Base-by-base conservation (phyloP, 2,113 vertebrate species). In the Mirza zaza region DNA sequence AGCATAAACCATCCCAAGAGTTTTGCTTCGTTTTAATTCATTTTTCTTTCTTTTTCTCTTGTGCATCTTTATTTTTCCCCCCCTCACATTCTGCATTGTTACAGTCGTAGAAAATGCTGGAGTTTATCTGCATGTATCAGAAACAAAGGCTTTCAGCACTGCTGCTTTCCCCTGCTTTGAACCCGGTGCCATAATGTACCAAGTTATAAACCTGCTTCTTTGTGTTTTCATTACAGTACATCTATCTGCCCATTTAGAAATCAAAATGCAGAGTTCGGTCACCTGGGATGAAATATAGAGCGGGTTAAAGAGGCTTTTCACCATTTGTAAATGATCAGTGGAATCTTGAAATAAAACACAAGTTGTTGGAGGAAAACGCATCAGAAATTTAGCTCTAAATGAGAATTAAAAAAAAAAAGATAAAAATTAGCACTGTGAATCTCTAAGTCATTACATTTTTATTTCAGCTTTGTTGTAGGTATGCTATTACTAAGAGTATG, bases 1-100 rank as follows among this genome's bases (percentile, higher is more conserved):
- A 99, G 98, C 98, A 98, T 98, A 95, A 98, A 98, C 90, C 98
- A 98, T 98, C 98, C 98, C 98, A 98, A 93, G 98, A 99, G 98
- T 98, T 98, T 98, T 98, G 97, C 94, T 97, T 96, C 85, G 94
- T 96, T 96, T 96, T 96, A 91, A 95, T 95, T 95, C 94, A n/a
- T 97, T 93, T 95, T 95, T 93, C 84, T 95, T 94, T 73, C 73
- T 91, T 89, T 75, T 73, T 79, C 75, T 92, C 90, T 42, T 91
- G 84, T 61, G 52, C 25, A 2, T 80, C 89, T 80, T 70, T 91
- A 52, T 73, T 39, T 77, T 11, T 11, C 8, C 9, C 1, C 50
- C 57, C 84, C 73, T 70, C 97, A 63, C 94, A 97, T 95, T 98
- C 96, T 98, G 98, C 97, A 97, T 98, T 97, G 97, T 98, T 98